Percentiles rank a stretch among this genome's conserved stretches.
Evolutionary conservation across 2,888 invertebrate species (phyloP).

Genomic region (Watsonalla cultraria): DNA sequence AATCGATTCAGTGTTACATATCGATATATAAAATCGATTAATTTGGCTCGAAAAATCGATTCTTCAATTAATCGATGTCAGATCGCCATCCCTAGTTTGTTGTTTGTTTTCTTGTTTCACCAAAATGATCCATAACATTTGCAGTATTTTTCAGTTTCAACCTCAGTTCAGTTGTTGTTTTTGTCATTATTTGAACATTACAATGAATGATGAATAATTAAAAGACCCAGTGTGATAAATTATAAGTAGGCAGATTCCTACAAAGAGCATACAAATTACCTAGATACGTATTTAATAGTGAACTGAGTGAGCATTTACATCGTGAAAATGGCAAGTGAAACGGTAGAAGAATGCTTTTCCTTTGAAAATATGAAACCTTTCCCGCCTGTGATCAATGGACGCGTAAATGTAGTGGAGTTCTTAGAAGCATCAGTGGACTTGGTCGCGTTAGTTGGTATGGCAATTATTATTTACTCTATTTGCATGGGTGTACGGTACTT

Average conservation of each 20-base stretch:
- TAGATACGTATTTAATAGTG: neutral
- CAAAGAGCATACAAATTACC: no score
- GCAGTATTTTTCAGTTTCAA: neutral
- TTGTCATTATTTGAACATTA: no score
- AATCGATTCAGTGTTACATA: no score
- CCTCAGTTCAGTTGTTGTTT: no score
- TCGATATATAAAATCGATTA: no score
- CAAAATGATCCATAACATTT: no score
- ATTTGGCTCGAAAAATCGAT: no score
- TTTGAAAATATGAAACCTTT: conserved; percentile 61
- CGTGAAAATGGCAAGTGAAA: conserved; percentile 44
- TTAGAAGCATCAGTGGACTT: conserved; percentile 80
- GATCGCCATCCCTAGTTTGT: no score
- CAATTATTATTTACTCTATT: conserved; percentile 2
- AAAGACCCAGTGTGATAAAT: conserved; percentile 20
- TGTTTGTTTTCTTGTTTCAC: no score
- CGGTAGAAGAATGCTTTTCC: conserved; percentile 26
- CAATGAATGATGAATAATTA: no score
- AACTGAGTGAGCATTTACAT: neutral
- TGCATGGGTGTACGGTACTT: neutral
- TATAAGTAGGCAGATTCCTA: conserved; percentile 7
- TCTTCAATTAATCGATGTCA: no score
- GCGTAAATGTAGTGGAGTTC: conserved; percentile 80
- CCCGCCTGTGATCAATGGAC: conserved; percentile 72
- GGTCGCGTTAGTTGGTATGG: conserved; percentile 82